Evolutionary conservation across 2,113 vertebrate genomes (phyloP), one percentile per base, ranked within the genome.

Genomic region (Eonycteris spelaea): DNA sequence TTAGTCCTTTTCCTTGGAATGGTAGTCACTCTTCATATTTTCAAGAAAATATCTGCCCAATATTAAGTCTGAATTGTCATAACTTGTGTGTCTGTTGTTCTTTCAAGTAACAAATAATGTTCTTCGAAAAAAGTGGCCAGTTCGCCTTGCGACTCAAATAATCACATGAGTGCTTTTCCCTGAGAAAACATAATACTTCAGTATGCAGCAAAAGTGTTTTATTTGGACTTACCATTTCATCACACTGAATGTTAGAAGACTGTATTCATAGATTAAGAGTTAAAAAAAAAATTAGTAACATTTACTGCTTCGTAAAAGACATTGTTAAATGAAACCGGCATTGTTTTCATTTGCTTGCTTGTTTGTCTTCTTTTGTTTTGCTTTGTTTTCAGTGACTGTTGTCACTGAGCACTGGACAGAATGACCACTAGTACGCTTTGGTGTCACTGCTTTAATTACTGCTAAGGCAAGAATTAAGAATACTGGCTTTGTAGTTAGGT

Each of bases 81-180:
- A 35, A 51, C 74, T 78, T 94, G 57, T 63, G 26, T 67, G 22
- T 71, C 79, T 68, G 12, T 24, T 53, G 21, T 89, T 94, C 26
- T 90, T 96, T 82, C 65, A 73, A 63, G 26, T 86, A 70, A 85
- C 94, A 79, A 70, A 70, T n/a, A 16, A 83, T 45, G 28, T 40
- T 51, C 13, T 51, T 71, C 38, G 40, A 11, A 26, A 86, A 61
- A 77, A 67, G 21, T 28, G 63, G 82, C 59, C 55, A 77, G 61
- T 82, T 97, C 53, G 73, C 16, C n/a, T 88, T 79, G 40, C 35
- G 95, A 19, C 55, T 94, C 26, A 83, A 75, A 91, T 57, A 67
- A 93, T 53, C 28, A 85, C 7, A 12, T 5, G 5, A 65, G 13
- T n/a, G 35, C 13, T 93, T 78, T 53, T 59, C 40, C 68, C 35